These are phyloP conservation scores for Leucoraja erinaceus DNA, from an alignment of 2,113 vertebrate genomes.

Conservation along the genomic window DNA sequence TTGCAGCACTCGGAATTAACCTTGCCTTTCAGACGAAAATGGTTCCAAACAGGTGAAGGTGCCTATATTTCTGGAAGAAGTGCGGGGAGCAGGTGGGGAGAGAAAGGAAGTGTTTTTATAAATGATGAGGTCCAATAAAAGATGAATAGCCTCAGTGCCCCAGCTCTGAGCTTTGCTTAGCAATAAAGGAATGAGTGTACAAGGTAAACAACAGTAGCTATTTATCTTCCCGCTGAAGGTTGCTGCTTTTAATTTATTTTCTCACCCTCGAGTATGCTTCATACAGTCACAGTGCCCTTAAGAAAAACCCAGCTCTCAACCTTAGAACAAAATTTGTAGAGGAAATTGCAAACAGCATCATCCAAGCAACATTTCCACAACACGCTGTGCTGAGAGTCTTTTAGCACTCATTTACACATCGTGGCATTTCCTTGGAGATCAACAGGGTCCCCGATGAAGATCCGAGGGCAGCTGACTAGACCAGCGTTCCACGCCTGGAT, in stretches of 20 bases:
- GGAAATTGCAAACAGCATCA: background rate
- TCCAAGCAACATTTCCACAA: background rate
- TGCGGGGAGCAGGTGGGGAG: background rate
- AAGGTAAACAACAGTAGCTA: constrained; percentile 27
- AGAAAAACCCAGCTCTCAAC: background rate
- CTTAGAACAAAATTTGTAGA: background rate
- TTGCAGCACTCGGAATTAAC: background rate
- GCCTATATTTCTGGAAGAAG: background rate
- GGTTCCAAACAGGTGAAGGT: background rate
- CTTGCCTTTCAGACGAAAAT: background rate
- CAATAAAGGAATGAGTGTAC: background rate
- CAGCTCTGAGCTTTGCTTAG: background rate
- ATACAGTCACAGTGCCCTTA: background rate
- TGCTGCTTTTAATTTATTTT: constrained; percentile 13
- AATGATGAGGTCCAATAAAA: constrained; percentile 12
- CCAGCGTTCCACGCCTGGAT: no score
- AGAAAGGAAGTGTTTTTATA: background rate
- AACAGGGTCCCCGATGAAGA: no score
- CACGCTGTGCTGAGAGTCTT: background rate
- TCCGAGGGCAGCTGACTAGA: no score
- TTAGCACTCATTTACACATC: no score
- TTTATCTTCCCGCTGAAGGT: background rate
- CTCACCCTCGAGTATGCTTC: background rate
- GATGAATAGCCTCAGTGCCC: background rate
- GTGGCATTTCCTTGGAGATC: no score